Percentiles rank a stretch among this genome's conserved stretches.
Evolutionary conservation across 2,888 invertebrate species (phyloP).

Genomic region (Laspeyria flexula): DNA sequence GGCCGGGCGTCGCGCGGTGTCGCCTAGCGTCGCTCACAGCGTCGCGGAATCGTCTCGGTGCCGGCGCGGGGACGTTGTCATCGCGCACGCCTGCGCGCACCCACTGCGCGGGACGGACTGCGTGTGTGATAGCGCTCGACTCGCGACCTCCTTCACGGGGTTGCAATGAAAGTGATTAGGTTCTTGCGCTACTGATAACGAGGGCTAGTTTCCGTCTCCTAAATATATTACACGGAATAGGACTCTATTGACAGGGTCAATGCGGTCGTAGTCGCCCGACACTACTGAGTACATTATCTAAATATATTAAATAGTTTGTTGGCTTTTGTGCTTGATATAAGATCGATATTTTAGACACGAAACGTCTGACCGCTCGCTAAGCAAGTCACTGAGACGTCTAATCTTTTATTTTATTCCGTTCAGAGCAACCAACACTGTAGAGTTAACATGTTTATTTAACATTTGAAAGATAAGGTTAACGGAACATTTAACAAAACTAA

Average conservation of each 20-base stretch:
- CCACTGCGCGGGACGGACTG: constrained; percentile 66
- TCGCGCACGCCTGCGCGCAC: constrained; percentile 66
- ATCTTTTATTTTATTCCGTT: neutral
- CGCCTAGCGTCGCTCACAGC: constrained; percentile 51
- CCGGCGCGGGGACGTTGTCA: constrained; percentile 48
- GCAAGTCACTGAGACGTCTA: neutral
- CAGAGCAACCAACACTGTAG: neutral
- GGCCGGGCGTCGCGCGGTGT: constrained; percentile 60
- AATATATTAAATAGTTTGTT: no score
- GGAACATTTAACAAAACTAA: neutral
- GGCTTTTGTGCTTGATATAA: neutral
- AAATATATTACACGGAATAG: constrained; percentile 44
- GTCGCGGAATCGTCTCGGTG: constrained; percentile 46
- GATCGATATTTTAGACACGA: constrained; percentile 10
- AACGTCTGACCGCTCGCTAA: neutral
- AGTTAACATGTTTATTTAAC: neutral
- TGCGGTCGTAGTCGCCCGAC: neutral
- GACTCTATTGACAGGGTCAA: constrained; percentile 14
- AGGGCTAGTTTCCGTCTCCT: constrained; percentile 63
- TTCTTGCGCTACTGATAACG: constrained; percentile 80
- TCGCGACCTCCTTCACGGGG: constrained; percentile 76
- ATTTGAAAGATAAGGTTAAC: constrained; percentile 3
- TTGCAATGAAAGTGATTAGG: constrained; percentile 83
- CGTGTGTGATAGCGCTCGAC: constrained; percentile 65
- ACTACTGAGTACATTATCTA: neutral